A percentile compares a stretch with the other conserved stretches of the same genome.
phyloP scores from a whole-genome alignment of 2,888 invertebrate species.

The Andrena chrysosceles region DNA sequence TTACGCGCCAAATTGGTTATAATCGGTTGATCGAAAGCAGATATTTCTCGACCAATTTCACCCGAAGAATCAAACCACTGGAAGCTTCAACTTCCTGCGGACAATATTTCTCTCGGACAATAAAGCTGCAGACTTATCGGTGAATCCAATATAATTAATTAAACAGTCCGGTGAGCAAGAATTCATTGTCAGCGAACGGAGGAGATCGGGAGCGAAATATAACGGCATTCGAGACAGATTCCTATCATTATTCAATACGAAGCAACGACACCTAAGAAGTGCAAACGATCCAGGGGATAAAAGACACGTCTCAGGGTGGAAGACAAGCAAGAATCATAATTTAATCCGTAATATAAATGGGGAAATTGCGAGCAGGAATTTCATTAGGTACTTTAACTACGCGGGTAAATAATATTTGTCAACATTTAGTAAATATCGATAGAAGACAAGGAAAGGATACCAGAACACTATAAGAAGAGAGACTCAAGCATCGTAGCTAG shows the following conservation, averaged over 20 bases:
- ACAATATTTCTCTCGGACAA: background rate
- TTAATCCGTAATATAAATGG: slow-evolving; percentile 41
- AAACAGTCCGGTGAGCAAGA: background rate
- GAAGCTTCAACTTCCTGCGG: background rate
- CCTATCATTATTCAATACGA: slow-evolving; percentile 28
- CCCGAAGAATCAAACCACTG: too few species aligned
- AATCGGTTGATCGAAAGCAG: too few species aligned
- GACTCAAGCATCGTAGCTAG: background rate
- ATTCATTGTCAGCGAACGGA: background rate
- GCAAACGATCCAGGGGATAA: slow-evolving; percentile 2
- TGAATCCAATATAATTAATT: slow-evolving; percentile 33
- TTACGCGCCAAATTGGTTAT: background rate
- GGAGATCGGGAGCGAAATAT: slow-evolving; percentile 10
- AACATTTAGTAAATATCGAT: too few species aligned
- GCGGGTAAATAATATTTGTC: too few species aligned
- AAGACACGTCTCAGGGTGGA: background rate
- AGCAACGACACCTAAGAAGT: slow-evolving; percentile 10
- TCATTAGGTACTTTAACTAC: too few species aligned
- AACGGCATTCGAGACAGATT: slow-evolving; percentile 22
- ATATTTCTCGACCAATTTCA: too few species aligned
- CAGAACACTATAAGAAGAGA: background rate
- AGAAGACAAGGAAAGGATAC: too few species aligned
- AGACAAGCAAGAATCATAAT: slow-evolving; percentile 35
- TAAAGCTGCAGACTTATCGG: background rate
- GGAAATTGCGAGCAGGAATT: background rate